Base-by-base conservation (phyloP, 2,113 vertebrate species). In the Cryptotis parvus region DNA sequence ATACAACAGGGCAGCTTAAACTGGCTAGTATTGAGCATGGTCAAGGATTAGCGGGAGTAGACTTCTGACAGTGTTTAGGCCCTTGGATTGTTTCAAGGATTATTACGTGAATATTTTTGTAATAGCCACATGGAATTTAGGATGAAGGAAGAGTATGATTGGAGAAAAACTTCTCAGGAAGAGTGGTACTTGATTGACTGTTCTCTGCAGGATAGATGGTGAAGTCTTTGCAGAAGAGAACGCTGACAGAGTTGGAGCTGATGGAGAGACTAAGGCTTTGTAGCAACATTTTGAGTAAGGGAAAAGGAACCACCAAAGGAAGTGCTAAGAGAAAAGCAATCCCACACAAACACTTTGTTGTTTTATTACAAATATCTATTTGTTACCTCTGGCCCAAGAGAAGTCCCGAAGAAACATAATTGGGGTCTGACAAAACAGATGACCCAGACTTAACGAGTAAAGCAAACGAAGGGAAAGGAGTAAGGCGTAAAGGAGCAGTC, bases 261-360 rank as follows among this genome's bases (percentile, higher is more conserved):
- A 84, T 75, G 77, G 68, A 80, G 41, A 70, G 5, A 66, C 41
- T 41, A 81, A 88, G n/a, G 31, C 61, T 80, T 79, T 92, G 37
- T 49, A 41, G 29, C 31, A 39, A 29, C 14, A 61, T 11, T 9
- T 4, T 68, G 49, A 37, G 16, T 20, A 83, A 9, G 31, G 79
- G 41, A 78, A 33, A 43, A 81, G 37, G 33, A 58, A 26, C 68
- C 77, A n/a, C 49, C 31, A 33, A 87, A 63, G 22, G 11, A 81
- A 27, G 18, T 81, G 16, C 72, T 82, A n/a, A 66, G 61, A 85
- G 49, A 74, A 33, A 78, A 55, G 92, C 41, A 43, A 73, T 58
- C 33, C 33, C 52, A 45, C 79, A 37, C 5, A 61, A 65, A 69
- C 55, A 88, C 81, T 83, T 79, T 74, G 27, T 73, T 91, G 73